A percentile compares a stretch with the other conserved stretches of the same genome.
phyloP scores from a whole-genome alignment of 2,888 invertebrate genomes.

The Augiades crinisus region DNA sequence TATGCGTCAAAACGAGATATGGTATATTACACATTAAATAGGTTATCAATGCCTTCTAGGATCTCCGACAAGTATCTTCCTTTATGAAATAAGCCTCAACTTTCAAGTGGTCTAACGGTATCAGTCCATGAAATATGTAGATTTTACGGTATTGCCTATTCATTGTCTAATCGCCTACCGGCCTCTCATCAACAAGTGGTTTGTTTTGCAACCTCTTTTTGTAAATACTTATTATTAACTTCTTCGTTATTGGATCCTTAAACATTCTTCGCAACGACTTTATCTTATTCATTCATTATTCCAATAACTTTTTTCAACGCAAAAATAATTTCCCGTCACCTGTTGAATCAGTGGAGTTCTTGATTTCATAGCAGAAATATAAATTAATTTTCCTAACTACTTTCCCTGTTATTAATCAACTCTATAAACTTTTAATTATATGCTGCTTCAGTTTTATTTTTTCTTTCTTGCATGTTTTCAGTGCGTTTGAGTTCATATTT shows the following conservation, averaged over 20 bases:
- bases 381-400: constrained; percentile 6
- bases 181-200: not conserved
- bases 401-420: constrained; percentile 12
- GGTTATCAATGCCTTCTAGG: too few species aligned
- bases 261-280: not conserved
- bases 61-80: too few species aligned
- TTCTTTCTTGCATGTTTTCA: not conserved
- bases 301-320: not conserved
- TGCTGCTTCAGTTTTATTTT: constrained; percentile 1
- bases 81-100: too few species aligned
- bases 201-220: not conserved
- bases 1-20: too few species aligned
- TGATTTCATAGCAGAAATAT: constrained; percentile 5
- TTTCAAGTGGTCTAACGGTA: not conserved
- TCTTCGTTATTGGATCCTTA: not conserved
- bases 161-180: not conserved
- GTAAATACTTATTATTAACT: not conserved
- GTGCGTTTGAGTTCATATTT: not conserved
- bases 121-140: not conserved
- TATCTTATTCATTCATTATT: not conserved
- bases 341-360: not conserved
- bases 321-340: not conserved
- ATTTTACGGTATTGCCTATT: not conserved
- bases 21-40: too few species aligned
- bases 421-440: constrained; percentile 7